Percentiles rank a stretch among this genome's conserved stretches.
Conservation (phyloP, 2,888 invertebrate species). For the Diarsia mendica region DNA sequence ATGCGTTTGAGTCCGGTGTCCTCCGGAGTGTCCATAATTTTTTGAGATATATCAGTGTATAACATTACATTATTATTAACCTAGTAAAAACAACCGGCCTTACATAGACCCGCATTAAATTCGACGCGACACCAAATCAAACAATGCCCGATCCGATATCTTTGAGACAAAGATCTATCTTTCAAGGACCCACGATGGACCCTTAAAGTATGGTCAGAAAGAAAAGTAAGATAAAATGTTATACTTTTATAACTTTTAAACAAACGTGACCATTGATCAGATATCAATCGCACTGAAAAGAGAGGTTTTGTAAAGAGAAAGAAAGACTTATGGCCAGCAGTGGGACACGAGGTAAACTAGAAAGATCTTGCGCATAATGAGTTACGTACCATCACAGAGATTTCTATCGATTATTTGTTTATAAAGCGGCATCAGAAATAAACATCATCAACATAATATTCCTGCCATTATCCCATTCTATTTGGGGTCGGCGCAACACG, state of each 20-base stretch:
- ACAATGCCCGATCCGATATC: constrained; percentile 25
- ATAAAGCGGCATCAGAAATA: no score
- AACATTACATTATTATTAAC: background rate
- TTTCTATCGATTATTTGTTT: no score
- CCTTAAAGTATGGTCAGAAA: background rate
- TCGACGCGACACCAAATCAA: constrained; percentile 5
- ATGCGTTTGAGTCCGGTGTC: no score
- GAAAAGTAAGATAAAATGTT: background rate
- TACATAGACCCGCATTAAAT: background rate
- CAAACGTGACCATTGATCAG: background rate
- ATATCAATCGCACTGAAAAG: background rate
- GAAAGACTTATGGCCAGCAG: background rate
- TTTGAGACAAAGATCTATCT: constrained; percentile 24
- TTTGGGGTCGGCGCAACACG: no score
- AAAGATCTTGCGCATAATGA: no score
- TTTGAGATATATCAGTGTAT: no score
- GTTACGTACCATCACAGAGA: no score
- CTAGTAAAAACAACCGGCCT: background rate
- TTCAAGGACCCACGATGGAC: background rate
- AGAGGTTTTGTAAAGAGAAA: background rate
- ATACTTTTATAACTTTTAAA: background rate
- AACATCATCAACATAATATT: no score
- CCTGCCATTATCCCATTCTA: no score
- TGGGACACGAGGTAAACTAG: background rate
- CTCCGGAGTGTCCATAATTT: background rate